These are phyloP conservation scores for Dysidea cf. avara DNA, from an alignment of 37 sponge, comb jelly and placozoan species.

Conservation along the genomic window DNA sequence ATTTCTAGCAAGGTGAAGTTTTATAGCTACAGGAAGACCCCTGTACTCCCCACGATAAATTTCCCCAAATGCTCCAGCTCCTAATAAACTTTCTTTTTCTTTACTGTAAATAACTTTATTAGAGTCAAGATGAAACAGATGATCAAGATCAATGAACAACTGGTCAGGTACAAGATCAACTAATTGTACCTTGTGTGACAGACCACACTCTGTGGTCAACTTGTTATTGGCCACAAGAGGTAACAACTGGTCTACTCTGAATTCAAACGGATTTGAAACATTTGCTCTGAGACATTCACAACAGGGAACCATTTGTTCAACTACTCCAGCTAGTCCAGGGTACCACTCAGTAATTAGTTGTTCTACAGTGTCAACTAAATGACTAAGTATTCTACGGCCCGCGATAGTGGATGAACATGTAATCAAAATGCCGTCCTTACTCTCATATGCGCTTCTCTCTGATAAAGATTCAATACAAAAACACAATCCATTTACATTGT, in stretches of 20 bases:
- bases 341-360: too few relatives aligned
- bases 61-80: too few relatives aligned
- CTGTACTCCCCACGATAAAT: conserved; percentile 64
- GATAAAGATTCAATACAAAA: conserved; percentile 61
- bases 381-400: conserved; percentile 44
- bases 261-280: conserved; percentile 19
- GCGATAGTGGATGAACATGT: conserved; percentile 23
- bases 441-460: too few relatives aligned
- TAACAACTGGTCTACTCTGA: conserved; percentile 22
- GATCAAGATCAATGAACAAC: too few relatives aligned
- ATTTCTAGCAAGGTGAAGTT: conserved; percentile 39
- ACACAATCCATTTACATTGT: conserved; percentile 24
- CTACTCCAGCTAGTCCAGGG: conserved; percentile 49
- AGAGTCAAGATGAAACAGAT: conserved; percentile 45
- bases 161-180: conserved; percentile 75
- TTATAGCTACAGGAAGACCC: conserved; percentile 76
- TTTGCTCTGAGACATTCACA: conserved; percentile 40
- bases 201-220: conserved; percentile 34
- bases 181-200: conserved; percentile 49
- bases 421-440: conserved; percentile 54
- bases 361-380: too few relatives aligned
- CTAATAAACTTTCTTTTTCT: conserved; percentile 45
- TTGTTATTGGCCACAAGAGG: conserved; percentile 3
- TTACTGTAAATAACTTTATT: conserved; percentile 44
- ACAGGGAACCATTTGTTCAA: conserved; percentile 50